Conservation (phyloP, 2,797 vertebrate species). For the Xiphophorus birchmanni region DNA sequence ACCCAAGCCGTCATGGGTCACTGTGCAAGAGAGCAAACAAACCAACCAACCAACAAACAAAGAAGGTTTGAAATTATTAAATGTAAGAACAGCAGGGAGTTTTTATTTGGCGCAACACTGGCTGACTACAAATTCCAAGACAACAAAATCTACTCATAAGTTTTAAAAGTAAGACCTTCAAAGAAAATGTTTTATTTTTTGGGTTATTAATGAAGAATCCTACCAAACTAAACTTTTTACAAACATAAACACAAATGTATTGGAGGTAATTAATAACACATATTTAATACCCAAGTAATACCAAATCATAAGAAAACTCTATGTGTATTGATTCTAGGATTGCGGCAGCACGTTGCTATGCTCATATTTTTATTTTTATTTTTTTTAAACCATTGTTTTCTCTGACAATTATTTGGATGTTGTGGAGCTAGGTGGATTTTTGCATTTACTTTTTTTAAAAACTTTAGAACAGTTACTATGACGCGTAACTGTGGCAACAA, state of each 20-base stretch:
- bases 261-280: no score
- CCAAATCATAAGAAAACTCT: not conserved
- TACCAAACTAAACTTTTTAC: not conserved
- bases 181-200: not conserved
- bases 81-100: not conserved
- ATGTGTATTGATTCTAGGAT: no score
- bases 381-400: no score
- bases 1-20: constrained; percentile 78
- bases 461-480: no score
- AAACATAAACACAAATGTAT: not conserved
- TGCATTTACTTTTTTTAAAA: no score
- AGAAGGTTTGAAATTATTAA: not conserved
- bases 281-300: not conserved
- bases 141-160: not conserved
- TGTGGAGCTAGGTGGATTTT: no score
- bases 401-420: no score
- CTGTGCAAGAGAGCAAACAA: constrained; percentile 50
- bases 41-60: not conserved
- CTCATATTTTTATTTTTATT: no score
- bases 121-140: not conserved
- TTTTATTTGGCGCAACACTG: not conserved
- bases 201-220: not conserved
- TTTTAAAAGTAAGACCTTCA: not conserved
- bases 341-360: no score
- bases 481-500: no score